Conservation (phyloP, 2,113 vertebrate species). For the Leptocoma aspasia region DNA sequence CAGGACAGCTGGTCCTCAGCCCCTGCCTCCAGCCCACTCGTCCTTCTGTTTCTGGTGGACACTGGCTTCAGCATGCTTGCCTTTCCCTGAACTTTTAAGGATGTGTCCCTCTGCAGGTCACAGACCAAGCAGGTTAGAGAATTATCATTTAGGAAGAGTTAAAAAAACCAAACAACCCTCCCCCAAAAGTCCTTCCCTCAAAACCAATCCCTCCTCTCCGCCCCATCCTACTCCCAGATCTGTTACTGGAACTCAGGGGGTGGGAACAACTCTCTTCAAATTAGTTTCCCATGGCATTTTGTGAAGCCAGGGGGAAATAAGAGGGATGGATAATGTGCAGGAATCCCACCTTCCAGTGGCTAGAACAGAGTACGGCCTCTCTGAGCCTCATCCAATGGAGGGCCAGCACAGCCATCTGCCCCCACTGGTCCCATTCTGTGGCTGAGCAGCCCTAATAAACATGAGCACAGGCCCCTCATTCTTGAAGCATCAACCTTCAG, state of each 20-base stretch:
- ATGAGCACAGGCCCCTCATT: neutral
- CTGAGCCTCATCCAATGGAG: rapidly evolving
- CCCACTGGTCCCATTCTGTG: neutral
- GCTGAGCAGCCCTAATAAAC: neutral
- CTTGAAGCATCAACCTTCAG: neutral
- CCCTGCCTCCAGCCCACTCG: neutral
- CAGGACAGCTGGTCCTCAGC: neutral
- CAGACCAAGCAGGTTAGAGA: neutral
- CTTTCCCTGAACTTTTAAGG: neutral
- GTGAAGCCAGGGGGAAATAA: neutral
- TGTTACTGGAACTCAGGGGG: neutral
- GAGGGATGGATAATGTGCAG: neutral
- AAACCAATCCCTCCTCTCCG: neutral
- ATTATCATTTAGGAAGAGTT: neutral
- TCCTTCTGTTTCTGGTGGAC: neutral
- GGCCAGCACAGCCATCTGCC: neutral
- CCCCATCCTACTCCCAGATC: neutral
- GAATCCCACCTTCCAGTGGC: neutral
- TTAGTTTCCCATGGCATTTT: neutral
- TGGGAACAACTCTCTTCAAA: neutral
- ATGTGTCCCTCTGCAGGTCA: neutral
- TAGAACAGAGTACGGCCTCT: rapidly evolving
- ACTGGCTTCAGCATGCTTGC: neutral
- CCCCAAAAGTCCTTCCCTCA: neutral
- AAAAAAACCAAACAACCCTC: neutral